Conservation (phyloP, 2,797 vertebrate species). For the Erpetoichthys calabaricus region DNA sequence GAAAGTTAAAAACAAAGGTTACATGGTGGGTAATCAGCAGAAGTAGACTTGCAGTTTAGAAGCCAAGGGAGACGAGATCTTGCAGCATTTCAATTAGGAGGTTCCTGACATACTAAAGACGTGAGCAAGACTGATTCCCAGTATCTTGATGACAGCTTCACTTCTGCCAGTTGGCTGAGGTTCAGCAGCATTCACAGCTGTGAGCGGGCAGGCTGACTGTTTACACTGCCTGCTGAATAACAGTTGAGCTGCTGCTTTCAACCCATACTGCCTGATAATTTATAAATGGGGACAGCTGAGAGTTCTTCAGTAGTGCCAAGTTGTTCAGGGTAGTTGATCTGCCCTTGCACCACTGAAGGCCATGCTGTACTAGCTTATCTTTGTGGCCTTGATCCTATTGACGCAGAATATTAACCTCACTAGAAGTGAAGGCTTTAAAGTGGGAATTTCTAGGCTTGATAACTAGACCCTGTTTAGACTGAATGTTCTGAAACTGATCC, state of each 20-base stretch:
- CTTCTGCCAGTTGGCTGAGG: constrained; percentile 32
- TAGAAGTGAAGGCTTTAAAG: too few relatives aligned
- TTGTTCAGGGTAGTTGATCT: too few relatives aligned
- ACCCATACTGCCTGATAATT: constrained; percentile 19
- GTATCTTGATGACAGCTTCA: constrained; percentile 23
- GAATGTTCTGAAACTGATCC: too few relatives aligned
- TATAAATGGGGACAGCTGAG: constrained; percentile 26
- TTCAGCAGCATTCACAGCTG: constrained; percentile 32
- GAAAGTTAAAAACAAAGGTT: neutral
- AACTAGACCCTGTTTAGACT: too few relatives aligned
- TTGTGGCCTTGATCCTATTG: too few relatives aligned
- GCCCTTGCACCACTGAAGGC: too few relatives aligned
- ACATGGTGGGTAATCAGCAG: neutral
- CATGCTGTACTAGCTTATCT: too few relatives aligned
- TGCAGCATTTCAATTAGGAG: constrained; percentile 21
- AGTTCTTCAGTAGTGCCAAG: neutral
- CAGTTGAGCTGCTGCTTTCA: constrained; percentile 14
- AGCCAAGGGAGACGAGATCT: constrained; percentile 10
- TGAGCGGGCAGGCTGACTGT: constrained; percentile 25
- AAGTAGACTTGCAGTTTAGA: neutral
- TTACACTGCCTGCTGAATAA: constrained; percentile 20
- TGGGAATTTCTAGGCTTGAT: too few relatives aligned
- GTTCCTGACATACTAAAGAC: constrained; percentile 24
- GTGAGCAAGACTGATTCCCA: constrained; percentile 18
- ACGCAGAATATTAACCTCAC: too few relatives aligned